Base-by-base conservation (phyloP, 2,113 vertebrate species). In the Mobula hypostoma region DNA sequence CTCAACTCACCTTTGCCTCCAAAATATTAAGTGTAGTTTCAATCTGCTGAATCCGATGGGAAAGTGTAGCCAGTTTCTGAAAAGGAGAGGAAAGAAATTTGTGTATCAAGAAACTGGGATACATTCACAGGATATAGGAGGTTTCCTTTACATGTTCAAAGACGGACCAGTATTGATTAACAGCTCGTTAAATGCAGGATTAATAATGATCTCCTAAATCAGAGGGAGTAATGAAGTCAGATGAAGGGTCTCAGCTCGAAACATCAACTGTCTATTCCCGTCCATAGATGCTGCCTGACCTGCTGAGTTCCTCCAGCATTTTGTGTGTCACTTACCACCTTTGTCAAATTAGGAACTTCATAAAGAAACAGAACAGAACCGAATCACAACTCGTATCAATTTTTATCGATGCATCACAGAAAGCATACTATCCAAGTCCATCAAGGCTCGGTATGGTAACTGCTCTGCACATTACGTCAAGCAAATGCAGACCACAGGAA, bases 11-110 rank as follows among this genome's bases (percentile, higher is more conserved):
- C 98, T 99, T 99, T 77, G 99, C 98, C 97, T 99, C 99, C 96
- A 99, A 96, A 96, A 99, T 99, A 95, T 98, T 98, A 94, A 99
- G 97, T 0, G 98, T 99, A 61, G 98, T 99, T 97, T 99, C 99
- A 95, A 99, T 99, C 95, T 99, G 99, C 72, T 99, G 99, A 94
- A 99, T 99, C 94, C 99, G 98, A 74, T 99, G 97, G 32, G 99
- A 99, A 82, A 99, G 97, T 0, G 97, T 97, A 94, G 98, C 97
- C 95, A 99, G 97, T 97, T 99, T 99, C 99, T 99, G 95, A 76
- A 95, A 96, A 2, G 95, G 94, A 96, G 95, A 95, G 94, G 94
- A 95, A 94, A 92, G 66, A 68, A 93, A 87, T 5, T 32, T 74
- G n/a, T n/a, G 87, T 21, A 32, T n/a, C 15, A 19, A 56, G 40